These are phyloP conservation scores for Anhinga rufa DNA, from an alignment of 2,113 vertebrate genomes.

Conservation along the genomic window DNA sequence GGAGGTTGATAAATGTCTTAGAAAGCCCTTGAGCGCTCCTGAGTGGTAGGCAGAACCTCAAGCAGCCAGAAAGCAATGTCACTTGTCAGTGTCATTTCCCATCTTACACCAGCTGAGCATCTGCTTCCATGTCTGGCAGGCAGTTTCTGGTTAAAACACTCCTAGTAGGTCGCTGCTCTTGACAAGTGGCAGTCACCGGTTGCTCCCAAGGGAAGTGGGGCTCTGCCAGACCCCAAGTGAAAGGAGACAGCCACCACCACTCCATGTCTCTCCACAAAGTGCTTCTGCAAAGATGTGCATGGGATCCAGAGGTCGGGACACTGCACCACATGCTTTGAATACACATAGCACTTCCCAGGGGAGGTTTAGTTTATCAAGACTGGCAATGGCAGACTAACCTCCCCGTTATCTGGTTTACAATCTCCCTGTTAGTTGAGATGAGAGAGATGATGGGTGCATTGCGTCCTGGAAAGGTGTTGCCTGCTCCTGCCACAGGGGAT, in stretches of 20 bases:
- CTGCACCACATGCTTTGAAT: neutral
- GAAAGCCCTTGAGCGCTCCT: neutral
- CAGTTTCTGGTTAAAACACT: neutral
- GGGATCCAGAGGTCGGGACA: neutral
- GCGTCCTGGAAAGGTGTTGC: neutral
- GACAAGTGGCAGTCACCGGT: neutral
- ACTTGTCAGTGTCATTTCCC: neutral
- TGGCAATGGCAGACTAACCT: neutral
- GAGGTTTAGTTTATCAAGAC: neutral
- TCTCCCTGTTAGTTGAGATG: neutral
- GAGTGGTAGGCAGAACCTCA: neutral
- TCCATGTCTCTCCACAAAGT: neutral
- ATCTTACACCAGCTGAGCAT: neutral
- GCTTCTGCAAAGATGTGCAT: neutral
- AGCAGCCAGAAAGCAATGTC: neutral
- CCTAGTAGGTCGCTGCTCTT: neutral
- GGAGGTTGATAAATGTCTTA: neutral
- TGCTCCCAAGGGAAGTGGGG: neutral
- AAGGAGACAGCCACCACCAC: neutral
- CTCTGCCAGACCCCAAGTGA: neutral
- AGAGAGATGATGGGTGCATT: neutral
- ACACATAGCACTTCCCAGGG: neutral
- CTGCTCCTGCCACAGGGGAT: neutral
- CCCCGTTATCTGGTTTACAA: neutral
- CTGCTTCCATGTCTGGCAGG: neutral